phyloP scores from a whole-genome alignment of 2,797 vertebrate genomes.

The Pseudochaenichthys georgianus region DNA sequence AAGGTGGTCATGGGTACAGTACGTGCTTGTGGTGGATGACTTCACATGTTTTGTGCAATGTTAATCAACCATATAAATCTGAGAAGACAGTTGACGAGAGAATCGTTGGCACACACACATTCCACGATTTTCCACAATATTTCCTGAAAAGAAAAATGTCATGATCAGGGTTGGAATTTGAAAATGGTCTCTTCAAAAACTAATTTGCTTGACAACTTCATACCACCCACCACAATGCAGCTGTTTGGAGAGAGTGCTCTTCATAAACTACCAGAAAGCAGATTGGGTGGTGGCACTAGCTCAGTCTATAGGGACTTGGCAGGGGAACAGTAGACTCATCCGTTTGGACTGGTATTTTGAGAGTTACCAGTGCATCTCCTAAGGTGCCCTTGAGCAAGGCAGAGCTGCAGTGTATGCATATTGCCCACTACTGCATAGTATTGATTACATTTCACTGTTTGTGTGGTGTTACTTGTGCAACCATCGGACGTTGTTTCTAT shows the following conservation, averaged over 20 bases:
- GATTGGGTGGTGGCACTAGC: too few species aligned
- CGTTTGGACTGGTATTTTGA: too few species aligned
- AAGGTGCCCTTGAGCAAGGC: too few species aligned
- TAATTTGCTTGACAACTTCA: not conserved
- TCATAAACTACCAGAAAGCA: not conserved
- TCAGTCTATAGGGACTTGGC: too few species aligned
- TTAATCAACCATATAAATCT: conserved; percentile 10
- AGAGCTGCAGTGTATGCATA: too few species aligned
- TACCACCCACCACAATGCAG: conserved; percentile 14
- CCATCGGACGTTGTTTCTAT: too few species aligned
- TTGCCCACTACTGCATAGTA: too few species aligned
- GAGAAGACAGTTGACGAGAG: not conserved
- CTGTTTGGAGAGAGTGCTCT: not conserved
- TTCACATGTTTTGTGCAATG: conserved; percentile 6
- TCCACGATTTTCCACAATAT: not conserved
- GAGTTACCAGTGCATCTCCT: too few species aligned
- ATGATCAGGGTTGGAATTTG: not conserved
- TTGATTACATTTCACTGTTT: too few species aligned
- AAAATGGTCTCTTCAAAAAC: conserved; percentile 1
- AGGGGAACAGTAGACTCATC: too few species aligned
- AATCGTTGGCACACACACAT: not conserved
- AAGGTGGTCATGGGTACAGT: not conserved
- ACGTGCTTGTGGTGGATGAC: conserved; percentile 6
- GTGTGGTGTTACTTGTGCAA: too few species aligned
- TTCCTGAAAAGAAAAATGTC: conserved; percentile 5